These are phyloP conservation scores for Hoplias malabaricus DNA, from an alignment of 2,113 vertebrate genomes.

Conservation along the genomic window DNA sequence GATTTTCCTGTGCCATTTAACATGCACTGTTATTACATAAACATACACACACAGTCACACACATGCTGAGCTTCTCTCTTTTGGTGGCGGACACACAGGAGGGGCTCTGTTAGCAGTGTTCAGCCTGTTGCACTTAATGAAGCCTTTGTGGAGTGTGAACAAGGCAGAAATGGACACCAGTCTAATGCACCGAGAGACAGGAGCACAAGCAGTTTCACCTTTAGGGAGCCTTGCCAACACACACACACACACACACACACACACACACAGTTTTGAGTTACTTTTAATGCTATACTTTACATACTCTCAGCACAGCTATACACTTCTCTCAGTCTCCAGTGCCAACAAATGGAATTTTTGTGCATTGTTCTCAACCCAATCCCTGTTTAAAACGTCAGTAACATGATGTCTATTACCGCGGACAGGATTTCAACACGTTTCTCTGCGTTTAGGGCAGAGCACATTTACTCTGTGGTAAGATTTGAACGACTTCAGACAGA, in stretches of 20 bases:
- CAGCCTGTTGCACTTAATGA: constrained; percentile 37
- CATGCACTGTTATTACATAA: background rate
- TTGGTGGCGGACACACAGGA: background rate
- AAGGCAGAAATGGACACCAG: constrained; percentile 67
- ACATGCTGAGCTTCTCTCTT: background rate
- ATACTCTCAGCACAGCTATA: constrained; percentile 38
- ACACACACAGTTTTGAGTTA: constrained; percentile 22
- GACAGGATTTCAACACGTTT: too few relatives aligned
- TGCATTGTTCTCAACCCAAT: too few relatives aligned
- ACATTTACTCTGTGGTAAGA: background rate
- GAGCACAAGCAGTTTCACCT: constrained; percentile 49
- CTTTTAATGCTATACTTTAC: background rate
- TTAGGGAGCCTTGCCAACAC: constrained; percentile 24
- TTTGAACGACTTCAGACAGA: too few relatives aligned
- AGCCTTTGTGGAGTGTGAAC: constrained; percentile 57
- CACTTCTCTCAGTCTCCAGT: constrained; percentile 34
- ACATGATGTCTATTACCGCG: too few relatives aligned
- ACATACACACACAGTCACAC: background rate
- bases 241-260: constrained; percentile 20
- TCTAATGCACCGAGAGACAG: constrained; percentile 59
- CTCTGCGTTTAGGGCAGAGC: too few relatives aligned
- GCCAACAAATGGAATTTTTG: constrained; percentile 20
- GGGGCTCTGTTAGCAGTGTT: constrained; percentile 16
- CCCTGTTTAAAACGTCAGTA: too few relatives aligned
- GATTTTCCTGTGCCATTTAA: too few relatives aligned